A percentile compares a stretch with the other conserved stretches of the same genome.
Evolutionary conservation across 2,797 vertebrate species (phyloP).

Genomic region (Euthynnus affinis): DNA sequence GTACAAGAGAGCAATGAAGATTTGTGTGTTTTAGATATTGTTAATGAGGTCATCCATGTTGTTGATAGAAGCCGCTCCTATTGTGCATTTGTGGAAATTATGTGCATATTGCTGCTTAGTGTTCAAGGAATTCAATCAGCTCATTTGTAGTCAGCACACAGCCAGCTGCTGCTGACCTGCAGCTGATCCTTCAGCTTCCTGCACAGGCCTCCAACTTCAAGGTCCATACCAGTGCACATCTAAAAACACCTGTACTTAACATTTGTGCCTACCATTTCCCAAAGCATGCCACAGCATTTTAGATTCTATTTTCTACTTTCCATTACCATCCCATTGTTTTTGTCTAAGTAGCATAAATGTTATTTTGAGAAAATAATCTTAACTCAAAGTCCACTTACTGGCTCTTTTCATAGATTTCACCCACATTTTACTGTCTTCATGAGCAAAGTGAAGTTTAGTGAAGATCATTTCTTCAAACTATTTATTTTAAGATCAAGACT

Average conservation of each 20-base stretch:
- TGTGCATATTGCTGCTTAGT: background rate
- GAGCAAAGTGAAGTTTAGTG: background rate
- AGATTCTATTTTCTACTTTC: background rate
- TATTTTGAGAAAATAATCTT: background rate
- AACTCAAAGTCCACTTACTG: background rate
- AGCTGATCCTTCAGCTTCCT: conserved; percentile 30
- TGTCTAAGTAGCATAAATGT: background rate
- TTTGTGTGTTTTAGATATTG: conserved; percentile 11
- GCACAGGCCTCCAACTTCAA: conserved; percentile 20
- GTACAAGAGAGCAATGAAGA: background rate
- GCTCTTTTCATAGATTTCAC: background rate
- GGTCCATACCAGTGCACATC: background rate
- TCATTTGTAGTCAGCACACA: conserved; percentile 41
- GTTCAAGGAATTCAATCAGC: conserved; percentile 28
- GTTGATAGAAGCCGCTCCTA: background rate
- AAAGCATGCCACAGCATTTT: background rate
- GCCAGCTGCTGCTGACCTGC: conserved; percentile 29
- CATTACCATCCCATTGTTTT: background rate
- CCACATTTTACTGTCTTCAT: background rate
- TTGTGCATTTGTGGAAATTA: conserved; percentile 10
- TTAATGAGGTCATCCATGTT: conserved; percentile 2
- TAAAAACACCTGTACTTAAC: background rate
- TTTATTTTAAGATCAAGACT: background rate
- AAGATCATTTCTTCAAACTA: no score
- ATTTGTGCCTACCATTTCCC: background rate